phyloP scores from a whole-genome alignment of 2,888 invertebrate species.

The Sinelater perroti region DNA sequence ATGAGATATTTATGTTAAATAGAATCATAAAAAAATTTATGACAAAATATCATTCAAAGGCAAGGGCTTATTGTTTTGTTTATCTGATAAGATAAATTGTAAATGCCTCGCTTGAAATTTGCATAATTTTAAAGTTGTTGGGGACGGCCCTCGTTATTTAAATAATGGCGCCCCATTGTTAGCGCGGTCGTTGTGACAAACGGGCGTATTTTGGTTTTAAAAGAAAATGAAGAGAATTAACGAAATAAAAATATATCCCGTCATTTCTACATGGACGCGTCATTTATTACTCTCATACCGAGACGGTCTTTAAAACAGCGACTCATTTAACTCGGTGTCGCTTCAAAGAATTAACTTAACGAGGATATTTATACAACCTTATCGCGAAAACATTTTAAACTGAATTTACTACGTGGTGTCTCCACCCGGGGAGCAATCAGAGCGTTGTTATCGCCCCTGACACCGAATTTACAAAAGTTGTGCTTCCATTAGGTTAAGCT shows the following conservation, averaged over 20 bases:
- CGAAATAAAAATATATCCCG: slow-evolving; percentile 41
- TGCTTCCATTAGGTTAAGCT: slow-evolving; percentile 54
- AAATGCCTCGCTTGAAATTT: no score
- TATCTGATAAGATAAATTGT: no score
- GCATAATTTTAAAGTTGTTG: slow-evolving; percentile 15
- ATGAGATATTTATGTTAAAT: no score
- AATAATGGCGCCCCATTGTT: slow-evolving; percentile 20
- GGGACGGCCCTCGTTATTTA: slow-evolving; percentile 17
- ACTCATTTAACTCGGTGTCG: slow-evolving; percentile 45
- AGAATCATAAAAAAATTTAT: no score
- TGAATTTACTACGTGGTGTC: slow-evolving; percentile 56
- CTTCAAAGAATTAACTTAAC: slow-evolving; percentile 57
- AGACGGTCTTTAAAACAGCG: slow-evolving; percentile 40
- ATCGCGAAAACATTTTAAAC: slow-evolving; percentile 58
- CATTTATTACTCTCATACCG: slow-evolving; percentile 41
- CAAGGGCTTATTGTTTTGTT: no score
- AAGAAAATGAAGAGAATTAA: slow-evolving; percentile 42
- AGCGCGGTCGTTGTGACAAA: slow-evolving; percentile 34
- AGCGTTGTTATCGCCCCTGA: slow-evolving; percentile 53
- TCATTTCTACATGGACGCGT: slow-evolving; percentile 39
- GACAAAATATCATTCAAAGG: no score
- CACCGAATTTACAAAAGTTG: slow-evolving; percentile 54
- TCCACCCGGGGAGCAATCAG: slow-evolving; percentile 53
- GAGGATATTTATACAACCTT: slow-evolving; percentile 59
- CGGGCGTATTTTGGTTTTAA: slow-evolving; percentile 35